Evolutionary conservation across 1,140 invertebrate genomes (phyloP), one percentile per base, ranked within the genome.

Genomic region (Drosophila melanica): DNA sequence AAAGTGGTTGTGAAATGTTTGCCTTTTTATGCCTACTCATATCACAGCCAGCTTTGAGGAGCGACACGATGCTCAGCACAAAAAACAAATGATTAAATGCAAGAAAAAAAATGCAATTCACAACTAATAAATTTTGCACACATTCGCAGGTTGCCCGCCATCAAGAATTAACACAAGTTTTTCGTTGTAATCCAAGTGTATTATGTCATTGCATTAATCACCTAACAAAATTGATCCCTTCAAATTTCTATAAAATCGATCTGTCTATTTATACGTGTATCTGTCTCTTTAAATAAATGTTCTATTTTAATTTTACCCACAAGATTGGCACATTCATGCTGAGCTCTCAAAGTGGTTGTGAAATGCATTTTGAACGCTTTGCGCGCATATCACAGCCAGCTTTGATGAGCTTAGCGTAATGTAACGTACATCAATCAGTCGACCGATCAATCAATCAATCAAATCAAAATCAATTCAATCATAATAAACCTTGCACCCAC

Each of bases 1-100:
- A 96, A 96, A 95, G 94, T 96, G 95, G 94, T 94, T 96, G 96
- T 96, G 95, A 94, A 95, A 94, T 96, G 95, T 91, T 90, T 77
- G 95, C 93, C 91, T 77, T 92, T 89, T 91, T 92, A 85, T 91
- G 70, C 79, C 92, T 90, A 92, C 91, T 95, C 96, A 96, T 97
- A 97, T 97, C 96, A 95, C 95, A 96, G 95, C 95, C 95, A 96
- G 95, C 95, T 95, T 96, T 96, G 95, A 96, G 95, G 95, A 96
- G 95, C 95, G 95, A 89, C 92, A 93, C 92, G 92, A 86, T 93
- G 85, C 84, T 89, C 84, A 84, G 41, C 45, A 62, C 79, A 63
- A 79, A 58, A 70, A 59, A 1, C 37, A 66, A 62, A 70, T 39
- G 7, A 60, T 35, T 23, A 30, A 33, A 27, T 9, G 50, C 41